Conservation (phyloP, 2,113 vertebrate genomes). For the Ailurus styani region DNA sequence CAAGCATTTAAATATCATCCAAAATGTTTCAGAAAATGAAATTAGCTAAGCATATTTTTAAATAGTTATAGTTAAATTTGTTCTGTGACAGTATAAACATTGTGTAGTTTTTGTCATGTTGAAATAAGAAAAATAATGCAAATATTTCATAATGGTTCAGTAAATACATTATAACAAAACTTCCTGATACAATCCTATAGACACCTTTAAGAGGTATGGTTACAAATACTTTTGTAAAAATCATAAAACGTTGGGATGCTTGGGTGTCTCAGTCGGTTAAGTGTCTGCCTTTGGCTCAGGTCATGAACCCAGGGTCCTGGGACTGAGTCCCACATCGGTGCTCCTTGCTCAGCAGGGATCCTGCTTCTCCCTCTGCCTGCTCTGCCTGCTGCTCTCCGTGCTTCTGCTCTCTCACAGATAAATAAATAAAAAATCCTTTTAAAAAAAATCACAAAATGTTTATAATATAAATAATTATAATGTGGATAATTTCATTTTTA, state of each 20-base stretch:
- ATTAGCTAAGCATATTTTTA: not conserved
- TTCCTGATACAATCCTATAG: not conserved
- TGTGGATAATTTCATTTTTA: not conserved
- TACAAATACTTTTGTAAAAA: not conserved
- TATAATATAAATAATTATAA: not conserved
- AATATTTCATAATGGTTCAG: not conserved
- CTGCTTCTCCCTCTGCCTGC: too few species aligned
- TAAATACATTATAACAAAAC: not conserved
- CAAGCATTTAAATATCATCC: not conserved
- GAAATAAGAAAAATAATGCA: not conserved
- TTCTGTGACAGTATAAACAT: not conserved
- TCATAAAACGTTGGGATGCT: not conserved
- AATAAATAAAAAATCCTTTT: too few species aligned
- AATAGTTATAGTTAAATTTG: not conserved
- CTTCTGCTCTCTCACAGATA: too few species aligned
- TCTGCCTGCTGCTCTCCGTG: too few species aligned
- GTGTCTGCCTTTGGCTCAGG: too few species aligned
- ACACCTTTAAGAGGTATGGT: not conserved
- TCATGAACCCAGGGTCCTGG: too few species aligned
- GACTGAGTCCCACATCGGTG: too few species aligned
- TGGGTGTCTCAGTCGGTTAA: too few species aligned
- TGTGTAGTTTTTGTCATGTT: not conserved
- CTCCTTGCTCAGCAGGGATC: too few species aligned
- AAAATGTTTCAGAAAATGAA: not conserved
- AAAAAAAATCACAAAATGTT: not conserved